Evolutionary conservation across 2,888 invertebrate species (phyloP).

Genomic region (Netelia fuscicornis): DNA sequence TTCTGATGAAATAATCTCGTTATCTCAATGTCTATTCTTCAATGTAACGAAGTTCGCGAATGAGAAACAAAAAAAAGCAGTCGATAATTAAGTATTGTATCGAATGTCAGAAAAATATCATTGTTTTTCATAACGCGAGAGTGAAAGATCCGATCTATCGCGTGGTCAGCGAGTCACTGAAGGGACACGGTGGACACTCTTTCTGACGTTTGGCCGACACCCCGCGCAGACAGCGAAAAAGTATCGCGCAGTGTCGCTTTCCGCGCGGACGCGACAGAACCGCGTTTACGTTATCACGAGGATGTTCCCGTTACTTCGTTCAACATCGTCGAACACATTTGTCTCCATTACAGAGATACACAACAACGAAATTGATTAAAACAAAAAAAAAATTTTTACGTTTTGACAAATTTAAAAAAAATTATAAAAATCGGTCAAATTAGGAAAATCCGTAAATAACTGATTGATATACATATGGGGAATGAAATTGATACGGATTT

Average conservation of each 20-base stretch:
- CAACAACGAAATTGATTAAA: neutral
- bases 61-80: neutral
- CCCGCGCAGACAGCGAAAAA: conserved; percentile 18
- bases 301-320: conserved; percentile 43
- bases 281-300: conserved; percentile 30
- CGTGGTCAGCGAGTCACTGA: conserved; percentile 65
- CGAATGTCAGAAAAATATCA: conserved; percentile 16
- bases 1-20: conserved; percentile 10
- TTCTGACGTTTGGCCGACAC: conserved; percentile 33
- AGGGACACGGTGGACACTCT: conserved; percentile 60
- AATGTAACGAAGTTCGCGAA: neutral
- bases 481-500: neutral
- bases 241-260: conserved; percentile 50
- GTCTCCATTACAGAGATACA: neutral
- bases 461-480: neutral
- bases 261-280: conserved; percentile 64
- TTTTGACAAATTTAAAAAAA: no score
- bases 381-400: no score
- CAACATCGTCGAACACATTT: neutral
- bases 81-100: neutral
- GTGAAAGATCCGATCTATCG: conserved; percentile 61
- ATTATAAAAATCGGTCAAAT: no score
- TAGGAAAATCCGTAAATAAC: neutral
- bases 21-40: neutral
- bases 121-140: conserved; percentile 35